Conservation (phyloP, 2,888 invertebrate genomes). For the Nephrotoma appendiculata region DNA sequence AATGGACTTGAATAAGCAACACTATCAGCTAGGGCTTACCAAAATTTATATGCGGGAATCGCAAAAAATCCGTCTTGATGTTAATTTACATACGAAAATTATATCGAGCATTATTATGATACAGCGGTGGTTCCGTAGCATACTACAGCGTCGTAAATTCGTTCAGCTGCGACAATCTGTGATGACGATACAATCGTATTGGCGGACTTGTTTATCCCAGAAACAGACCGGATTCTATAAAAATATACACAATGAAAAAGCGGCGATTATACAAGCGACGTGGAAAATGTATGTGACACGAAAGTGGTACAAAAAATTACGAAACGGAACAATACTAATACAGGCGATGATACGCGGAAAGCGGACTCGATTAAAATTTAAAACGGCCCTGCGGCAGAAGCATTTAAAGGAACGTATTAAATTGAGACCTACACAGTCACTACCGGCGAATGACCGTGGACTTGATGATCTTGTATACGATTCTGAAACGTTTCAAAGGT, state of each 20-base stretch:
- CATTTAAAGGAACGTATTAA: constrained; percentile 17
- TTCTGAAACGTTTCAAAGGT: constrained; percentile 12
- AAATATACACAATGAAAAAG: constrained; percentile 39
- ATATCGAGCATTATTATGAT: constrained; percentile 84
- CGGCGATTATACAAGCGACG: constrained; percentile 57
- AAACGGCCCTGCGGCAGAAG: constrained; percentile 26
- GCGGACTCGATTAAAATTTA: constrained; percentile 41
- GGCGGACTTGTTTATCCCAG: constrained; percentile 50
- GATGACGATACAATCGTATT: constrained; percentile 59
- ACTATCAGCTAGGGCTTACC: constrained; percentile 72
- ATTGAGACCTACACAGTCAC: constrained; percentile 29
- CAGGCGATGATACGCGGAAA: constrained; percentile 61
- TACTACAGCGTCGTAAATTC: constrained; percentile 64
- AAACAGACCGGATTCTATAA: constrained; percentile 33
- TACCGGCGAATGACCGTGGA: constrained; percentile 21
- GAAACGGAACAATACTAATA: constrained; percentile 42
- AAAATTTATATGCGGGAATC: constrained; percentile 91
- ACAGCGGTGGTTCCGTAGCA: constrained; percentile 80
- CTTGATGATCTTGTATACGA: constrained; percentile 8
- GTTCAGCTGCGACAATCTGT: constrained; percentile 57
- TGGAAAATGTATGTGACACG: constrained; percentile 59
- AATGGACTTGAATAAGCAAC: constrained; percentile 71
- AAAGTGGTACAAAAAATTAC: constrained; percentile 50
- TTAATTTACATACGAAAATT: constrained; percentile 83
- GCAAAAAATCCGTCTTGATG: constrained; percentile 84